Conservation (phyloP, 1,140 invertebrate species). For the Drosophila grimshawi region DNA sequence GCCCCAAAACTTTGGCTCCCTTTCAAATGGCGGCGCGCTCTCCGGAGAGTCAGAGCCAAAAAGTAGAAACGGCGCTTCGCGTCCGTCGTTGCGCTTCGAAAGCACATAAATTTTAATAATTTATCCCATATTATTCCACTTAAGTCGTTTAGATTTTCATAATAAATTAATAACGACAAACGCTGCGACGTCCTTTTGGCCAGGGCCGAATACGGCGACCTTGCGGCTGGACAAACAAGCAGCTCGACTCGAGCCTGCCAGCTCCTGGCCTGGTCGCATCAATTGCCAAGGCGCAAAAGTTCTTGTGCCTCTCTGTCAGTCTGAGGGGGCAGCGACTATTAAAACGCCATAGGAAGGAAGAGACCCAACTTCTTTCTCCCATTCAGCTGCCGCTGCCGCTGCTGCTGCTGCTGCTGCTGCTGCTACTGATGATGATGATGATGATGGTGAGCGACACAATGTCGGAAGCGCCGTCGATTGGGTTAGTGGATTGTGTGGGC, state of each 20-base stretch:
- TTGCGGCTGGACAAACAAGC: slow-evolving; percentile 45
- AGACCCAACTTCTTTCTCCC: neutral
- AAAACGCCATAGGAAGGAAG: slow-evolving; percentile 23
- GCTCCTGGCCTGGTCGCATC: slow-evolving; percentile 33
- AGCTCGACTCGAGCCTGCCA: slow-evolving; percentile 3
- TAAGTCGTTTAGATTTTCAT: slow-evolving; percentile 83
- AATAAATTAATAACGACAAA: slow-evolving; percentile 80
- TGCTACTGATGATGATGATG: slow-evolving; percentile 19
- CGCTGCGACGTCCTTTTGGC: slow-evolving; percentile 42
- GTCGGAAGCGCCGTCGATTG: slow-evolving; percentile 42
- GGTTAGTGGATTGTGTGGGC: slow-evolving; percentile 17
- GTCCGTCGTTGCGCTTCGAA: slow-evolving; percentile 54
- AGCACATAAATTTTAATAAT: slow-evolving; percentile 83
- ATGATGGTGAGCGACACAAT: slow-evolving; percentile 42
- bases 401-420: neutral
- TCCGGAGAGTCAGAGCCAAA: neutral
- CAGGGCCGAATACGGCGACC: slow-evolving; percentile 45
- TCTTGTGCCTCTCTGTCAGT: slow-evolving; percentile 12
- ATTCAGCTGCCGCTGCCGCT: neutral
- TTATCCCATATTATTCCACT: slow-evolving; percentile 83
- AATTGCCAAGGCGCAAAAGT: slow-evolving; percentile 67
- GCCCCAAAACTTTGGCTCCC: slow-evolving; percentile 69
- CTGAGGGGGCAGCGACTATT: slow-evolving; percentile 41
- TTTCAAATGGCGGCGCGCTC: slow-evolving; percentile 53
- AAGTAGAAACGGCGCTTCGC: slow-evolving; percentile 22